Conservation (phyloP, 2,888 invertebrate species). For the Endomychus coccineus region DNA sequence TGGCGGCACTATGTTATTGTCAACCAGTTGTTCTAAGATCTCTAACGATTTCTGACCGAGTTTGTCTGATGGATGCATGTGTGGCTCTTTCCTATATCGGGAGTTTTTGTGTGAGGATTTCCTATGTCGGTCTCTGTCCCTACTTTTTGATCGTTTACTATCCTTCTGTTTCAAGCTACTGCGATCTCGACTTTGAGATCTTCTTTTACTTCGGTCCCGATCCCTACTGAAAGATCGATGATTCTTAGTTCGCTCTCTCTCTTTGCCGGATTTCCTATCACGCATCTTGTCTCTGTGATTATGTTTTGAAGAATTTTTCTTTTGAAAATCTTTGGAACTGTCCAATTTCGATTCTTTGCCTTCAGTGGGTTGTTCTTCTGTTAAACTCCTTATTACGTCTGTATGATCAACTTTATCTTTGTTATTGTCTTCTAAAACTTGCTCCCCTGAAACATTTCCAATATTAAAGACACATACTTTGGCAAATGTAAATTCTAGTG, state of each 20-base stretch:
- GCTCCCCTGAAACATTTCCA: slow-evolving; percentile 46
- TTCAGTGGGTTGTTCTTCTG: slow-evolving; percentile 34
- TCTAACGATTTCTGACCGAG: slow-evolving; percentile 43
- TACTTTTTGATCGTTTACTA: slow-evolving; percentile 32
- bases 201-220: slow-evolving; percentile 25
- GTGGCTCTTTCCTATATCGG: slow-evolving; percentile 35
- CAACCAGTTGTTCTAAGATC: slow-evolving; percentile 41
- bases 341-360: slow-evolving; percentile 24
- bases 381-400: slow-evolving; percentile 40
- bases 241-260: slow-evolving; percentile 28
- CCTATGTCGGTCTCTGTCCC: slow-evolving; percentile 30
- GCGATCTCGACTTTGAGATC: slow-evolving; percentile 31
- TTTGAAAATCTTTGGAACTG: slow-evolving; percentile 25
- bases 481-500: neutral
- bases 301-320: slow-evolving; percentile 30
- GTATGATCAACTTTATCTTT: slow-evolving; percentile 52
- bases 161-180: slow-evolving; percentile 24
- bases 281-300: slow-evolving; percentile 25
- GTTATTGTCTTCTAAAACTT: slow-evolving; percentile 51
- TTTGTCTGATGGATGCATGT: slow-evolving; percentile 34
- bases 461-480: too few species aligned
- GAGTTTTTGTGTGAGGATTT: slow-evolving; percentile 41
- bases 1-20: slow-evolving; percentile 43
- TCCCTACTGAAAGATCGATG: slow-evolving; percentile 28
- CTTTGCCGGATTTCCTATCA: slow-evolving; percentile 27